Evolutionary conservation across 1,140 invertebrate species (phyloP).

Genomic region (Chymomyza costata): DNA sequence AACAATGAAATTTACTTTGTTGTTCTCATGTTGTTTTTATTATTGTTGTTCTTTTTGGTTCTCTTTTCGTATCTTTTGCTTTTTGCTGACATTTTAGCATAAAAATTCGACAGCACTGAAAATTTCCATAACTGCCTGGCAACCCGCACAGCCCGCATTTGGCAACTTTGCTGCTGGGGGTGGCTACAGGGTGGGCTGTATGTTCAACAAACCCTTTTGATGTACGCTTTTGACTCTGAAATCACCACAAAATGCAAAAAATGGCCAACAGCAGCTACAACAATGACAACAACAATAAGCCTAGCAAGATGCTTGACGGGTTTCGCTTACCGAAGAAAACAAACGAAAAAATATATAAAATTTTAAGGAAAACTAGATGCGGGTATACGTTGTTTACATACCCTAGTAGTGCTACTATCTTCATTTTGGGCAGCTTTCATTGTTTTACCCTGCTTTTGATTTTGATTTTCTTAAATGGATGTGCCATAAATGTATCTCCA

Average conservation of each 20-base stretch:
- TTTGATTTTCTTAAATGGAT: too few relatives aligned
- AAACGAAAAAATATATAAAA: neutral
- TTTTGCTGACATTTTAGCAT: conserved; percentile 63
- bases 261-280: conserved; percentile 17
- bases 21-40: conserved; percentile 2
- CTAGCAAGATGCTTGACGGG: neutral
- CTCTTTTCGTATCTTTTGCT: conserved; percentile 10
- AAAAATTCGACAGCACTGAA: conserved; percentile 68
- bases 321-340: neutral
- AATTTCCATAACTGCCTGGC: conserved; percentile 64
- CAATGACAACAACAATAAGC: too few relatives aligned
- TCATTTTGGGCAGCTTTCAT: too few relatives aligned
- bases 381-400: neutral
- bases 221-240: conserved; percentile 65
- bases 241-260: conserved; percentile 48
- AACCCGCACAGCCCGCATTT: conserved; percentile 24
- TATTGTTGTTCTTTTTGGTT: too few relatives aligned
- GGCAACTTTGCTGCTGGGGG: too few relatives aligned
- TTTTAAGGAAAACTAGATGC: neutral
- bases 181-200: too few relatives aligned
- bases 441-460: too few relatives aligned
- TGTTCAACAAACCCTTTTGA: conserved; percentile 57
- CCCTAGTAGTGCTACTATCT: too few relatives aligned
- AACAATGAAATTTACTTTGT: conserved; percentile 41
- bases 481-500: too few relatives aligned